A percentile compares a stretch with the other conserved stretches of the same genome.
Evolutionary conservation across 2,797 vertebrate genomes (phyloP).

Genomic region (Esox lucius): DNA sequence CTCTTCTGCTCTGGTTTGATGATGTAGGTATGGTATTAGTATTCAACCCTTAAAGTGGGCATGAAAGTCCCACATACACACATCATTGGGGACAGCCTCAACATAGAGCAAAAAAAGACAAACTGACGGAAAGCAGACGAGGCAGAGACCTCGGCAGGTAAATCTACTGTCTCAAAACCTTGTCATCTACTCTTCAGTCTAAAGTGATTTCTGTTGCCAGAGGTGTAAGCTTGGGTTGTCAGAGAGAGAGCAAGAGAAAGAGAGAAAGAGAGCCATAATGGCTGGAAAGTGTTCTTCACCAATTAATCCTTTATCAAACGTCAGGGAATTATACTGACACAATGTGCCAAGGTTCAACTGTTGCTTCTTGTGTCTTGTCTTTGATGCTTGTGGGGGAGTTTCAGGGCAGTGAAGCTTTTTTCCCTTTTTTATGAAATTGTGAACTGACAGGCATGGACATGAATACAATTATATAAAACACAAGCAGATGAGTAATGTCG

Average conservation of each 20-base stretch:
- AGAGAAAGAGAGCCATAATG: constrained; percentile 1
- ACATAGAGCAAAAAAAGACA: constrained; percentile 44
- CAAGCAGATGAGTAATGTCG: neutral
- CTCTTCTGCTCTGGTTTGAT: constrained; percentile 20
- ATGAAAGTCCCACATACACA: constrained; percentile 41
- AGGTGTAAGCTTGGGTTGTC: constrained; percentile 35
- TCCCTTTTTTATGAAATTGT: neutral
- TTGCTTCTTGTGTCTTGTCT: neutral
- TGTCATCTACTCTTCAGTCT: constrained; percentile 27
- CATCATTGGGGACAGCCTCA: constrained; percentile 41
- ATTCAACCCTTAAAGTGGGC: constrained; percentile 47
- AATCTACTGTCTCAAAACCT: constrained; percentile 22
- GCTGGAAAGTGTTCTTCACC: neutral
- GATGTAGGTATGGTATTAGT: constrained; percentile 32
- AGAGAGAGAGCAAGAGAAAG: neutral
- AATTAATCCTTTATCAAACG: constrained; percentile 1
- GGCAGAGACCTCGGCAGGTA: constrained; percentile 7
- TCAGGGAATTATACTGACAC: neutral
- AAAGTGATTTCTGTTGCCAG: constrained; percentile 33
- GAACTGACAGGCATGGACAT: neutral
- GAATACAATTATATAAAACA: neutral
- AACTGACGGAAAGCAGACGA: constrained; percentile 26
- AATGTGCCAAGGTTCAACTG: neutral
- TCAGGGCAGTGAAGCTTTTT: neutral
- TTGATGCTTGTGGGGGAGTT: neutral